Evolutionary conservation across 2,888 invertebrate species (phyloP).

Genomic region (Horisme vitalbata): DNA sequence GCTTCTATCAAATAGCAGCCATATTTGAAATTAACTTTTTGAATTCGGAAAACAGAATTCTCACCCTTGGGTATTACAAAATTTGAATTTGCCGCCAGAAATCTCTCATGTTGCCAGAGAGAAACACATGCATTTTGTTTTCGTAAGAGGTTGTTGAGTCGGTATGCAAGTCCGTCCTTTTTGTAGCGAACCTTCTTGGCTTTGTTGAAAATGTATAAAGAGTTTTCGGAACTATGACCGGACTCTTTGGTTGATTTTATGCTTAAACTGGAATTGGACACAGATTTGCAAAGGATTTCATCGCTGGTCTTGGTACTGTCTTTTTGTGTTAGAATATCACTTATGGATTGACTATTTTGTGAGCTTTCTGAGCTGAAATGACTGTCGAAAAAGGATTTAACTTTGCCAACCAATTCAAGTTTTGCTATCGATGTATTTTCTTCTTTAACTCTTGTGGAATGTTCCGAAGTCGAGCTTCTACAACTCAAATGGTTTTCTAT

Average conservation of each 20-base stretch:
- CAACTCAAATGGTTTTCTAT: slow-evolving; percentile 9
- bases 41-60: slow-evolving; percentile 50
- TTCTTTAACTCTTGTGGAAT: not conserved
- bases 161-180: slow-evolving; percentile 71
- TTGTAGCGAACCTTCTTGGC: slow-evolving; percentile 65
- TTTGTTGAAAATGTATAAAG: slow-evolving; percentile 25
- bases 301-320: slow-evolving; percentile 50
- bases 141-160: slow-evolving; percentile 67
- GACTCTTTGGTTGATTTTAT: too few species aligned
- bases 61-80: slow-evolving; percentile 65
- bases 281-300: too few species aligned
- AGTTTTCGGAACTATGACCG: slow-evolving; percentile 22
- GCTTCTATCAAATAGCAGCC: slow-evolving; percentile 57
- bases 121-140: slow-evolving; percentile 70
- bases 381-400: slow-evolving; percentile 61
- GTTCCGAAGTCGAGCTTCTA: not conserved
- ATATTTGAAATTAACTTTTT: slow-evolving; percentile 55
- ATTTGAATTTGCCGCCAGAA: slow-evolving; percentile 67
- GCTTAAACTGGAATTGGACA: too few species aligned
- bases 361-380: slow-evolving; percentile 61
- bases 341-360: slow-evolving; percentile 61
- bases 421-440: slow-evolving; percentile 21
- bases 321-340: slow-evolving; percentile 54
- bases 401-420: slow-evolving; percentile 47
- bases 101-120: slow-evolving; percentile 82